phyloP scores from a whole-genome alignment of 2,797 vertebrate species.

The Limosa lapponica region DNA sequence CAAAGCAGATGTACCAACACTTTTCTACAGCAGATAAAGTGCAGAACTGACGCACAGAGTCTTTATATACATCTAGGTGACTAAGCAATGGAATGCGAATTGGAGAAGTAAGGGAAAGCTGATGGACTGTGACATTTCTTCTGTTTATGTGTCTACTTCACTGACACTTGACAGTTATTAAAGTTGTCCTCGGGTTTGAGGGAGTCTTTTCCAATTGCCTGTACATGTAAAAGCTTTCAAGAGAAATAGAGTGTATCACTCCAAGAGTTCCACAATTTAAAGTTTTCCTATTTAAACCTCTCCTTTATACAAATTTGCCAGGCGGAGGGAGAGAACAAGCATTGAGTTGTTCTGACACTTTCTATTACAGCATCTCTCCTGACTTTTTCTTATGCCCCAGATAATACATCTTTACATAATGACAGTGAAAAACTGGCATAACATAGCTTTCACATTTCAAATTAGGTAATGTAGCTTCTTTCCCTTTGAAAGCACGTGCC shows the following conservation, averaged over 20 bases:
- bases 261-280: neutral
- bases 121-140: conserved; percentile 55
- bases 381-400: neutral
- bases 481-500: neutral
- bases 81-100: conserved; percentile 14
- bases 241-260: conserved; percentile 22
- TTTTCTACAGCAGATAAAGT: neutral
- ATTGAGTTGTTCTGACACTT: neutral
- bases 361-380: neutral
- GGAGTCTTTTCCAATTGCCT: conserved; percentile 44
- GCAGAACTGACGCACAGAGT: neutral
- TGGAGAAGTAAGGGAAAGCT: conserved; percentile 39
- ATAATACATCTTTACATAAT: conserved; percentile 15
- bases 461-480: neutral
- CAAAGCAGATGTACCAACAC: neutral
- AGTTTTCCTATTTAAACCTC: conserved; percentile 18
- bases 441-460: neutral
- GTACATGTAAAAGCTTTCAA: conserved; percentile 43
- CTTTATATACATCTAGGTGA: neutral
- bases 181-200: conserved; percentile 49
- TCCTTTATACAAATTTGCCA: conserved; percentile 6
- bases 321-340: neutral
- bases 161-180: conserved; percentile 48
- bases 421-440: neutral
- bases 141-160: conserved; percentile 34